Conservation (phyloP, 2,888 invertebrate species). For the Neria commutata region DNA sequence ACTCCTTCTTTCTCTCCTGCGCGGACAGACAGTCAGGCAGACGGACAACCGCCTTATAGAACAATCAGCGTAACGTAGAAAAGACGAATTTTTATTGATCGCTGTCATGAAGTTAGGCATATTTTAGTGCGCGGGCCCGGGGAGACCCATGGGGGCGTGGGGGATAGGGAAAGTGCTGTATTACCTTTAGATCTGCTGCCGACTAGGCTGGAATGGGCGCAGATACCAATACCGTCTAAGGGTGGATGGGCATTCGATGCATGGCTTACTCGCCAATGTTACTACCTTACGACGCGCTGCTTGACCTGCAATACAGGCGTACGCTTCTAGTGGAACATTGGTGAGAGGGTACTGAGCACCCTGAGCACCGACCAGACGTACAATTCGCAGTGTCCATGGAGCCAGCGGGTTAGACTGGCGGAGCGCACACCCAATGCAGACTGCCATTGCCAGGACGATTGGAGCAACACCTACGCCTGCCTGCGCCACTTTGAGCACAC, state of each 20-base stretch:
- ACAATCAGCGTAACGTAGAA: no score
- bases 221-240: constrained; percentile 62
- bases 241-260: constrained; percentile 72
- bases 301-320: constrained; percentile 56
- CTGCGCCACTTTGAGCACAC: constrained; percentile 68
- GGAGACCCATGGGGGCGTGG: constrained; percentile 65
- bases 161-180: constrained; percentile 63
- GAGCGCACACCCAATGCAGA: constrained; percentile 70
- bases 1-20: no score
- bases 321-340: constrained; percentile 80
- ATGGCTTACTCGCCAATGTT: constrained; percentile 46
- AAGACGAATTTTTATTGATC: no score
- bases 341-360: no score
- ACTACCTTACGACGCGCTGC: constrained; percentile 25
- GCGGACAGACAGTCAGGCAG: no score
- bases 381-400: constrained; percentile 71
- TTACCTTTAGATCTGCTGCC: constrained; percentile 84
- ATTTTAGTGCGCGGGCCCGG: constrained; percentile 78
- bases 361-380: constrained; percentile 64
- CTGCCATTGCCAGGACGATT: constrained; percentile 86
- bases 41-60: no score
- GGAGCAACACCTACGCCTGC: constrained; percentile 84
- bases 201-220: constrained; percentile 77
- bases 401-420: constrained; percentile 63
- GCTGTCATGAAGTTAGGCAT: no score